A percentile compares a stretch with the other conserved stretches of the same genome.
These are phyloP conservation scores for Columba janthina DNA, from an alignment of 2,113 vertebrate species.

Conservation along the genomic window DNA sequence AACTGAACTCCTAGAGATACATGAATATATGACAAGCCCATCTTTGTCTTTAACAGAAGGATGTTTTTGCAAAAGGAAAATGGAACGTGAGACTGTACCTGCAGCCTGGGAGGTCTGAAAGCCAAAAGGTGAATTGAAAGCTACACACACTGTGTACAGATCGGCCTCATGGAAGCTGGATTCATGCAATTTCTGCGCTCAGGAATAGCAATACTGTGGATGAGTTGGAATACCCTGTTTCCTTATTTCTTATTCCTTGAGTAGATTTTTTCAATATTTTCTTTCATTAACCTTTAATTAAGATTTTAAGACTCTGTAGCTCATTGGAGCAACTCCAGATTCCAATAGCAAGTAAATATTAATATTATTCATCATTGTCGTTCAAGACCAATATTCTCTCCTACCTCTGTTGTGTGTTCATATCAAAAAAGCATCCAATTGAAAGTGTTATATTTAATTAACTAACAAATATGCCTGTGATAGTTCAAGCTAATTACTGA, in stretches of 20 bases:
- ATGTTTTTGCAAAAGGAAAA: neutral
- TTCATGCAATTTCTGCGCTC: neutral
- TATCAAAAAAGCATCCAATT: neutral
- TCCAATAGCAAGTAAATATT: conserved; percentile 10
- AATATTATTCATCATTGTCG: conserved; percentile 16
- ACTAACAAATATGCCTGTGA: neutral
- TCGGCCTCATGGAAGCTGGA: neutral
- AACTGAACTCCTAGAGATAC: neutral
- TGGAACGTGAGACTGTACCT: neutral
- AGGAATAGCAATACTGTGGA: neutral
- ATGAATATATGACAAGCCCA: neutral
- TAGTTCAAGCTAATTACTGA: neutral
- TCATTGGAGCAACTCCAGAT: neutral
- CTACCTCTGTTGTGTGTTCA: neutral
- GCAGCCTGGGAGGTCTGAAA: neutral
- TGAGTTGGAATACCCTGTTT: neutral
- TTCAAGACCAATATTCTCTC: neutral
- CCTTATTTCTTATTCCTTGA: neutral
- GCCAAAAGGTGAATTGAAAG: neutral
- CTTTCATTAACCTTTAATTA: conserved; percentile 39
- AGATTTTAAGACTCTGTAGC: neutral
- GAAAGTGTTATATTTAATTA: conserved; percentile 1
- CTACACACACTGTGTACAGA: neutral
- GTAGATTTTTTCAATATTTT: conserved; percentile 23
- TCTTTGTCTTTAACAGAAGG: neutral